Evolutionary conservation across 2,888 invertebrate species (phyloP), one percentile per base, ranked within the genome.

Genomic region (Patella caerulea): DNA sequence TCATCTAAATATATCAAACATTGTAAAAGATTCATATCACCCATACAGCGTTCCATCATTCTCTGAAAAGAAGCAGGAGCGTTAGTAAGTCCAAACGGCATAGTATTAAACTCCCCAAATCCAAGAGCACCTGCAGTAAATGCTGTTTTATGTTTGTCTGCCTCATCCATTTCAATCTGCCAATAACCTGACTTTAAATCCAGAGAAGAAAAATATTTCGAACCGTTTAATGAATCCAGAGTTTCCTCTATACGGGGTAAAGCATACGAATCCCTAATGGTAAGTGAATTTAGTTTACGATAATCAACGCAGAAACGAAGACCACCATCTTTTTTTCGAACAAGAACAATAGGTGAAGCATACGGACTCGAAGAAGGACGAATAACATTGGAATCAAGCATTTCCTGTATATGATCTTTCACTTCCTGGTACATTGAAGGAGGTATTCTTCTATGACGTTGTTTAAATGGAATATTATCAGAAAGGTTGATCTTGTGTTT

Each of bases 61-160:
- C 78, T n/a, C 55, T 81, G 79, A n/a, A 81, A 81, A 2, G 78
- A 78, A 11, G 79, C n/a, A 7, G 74, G 78, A 14, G 82, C 78
- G 55, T 80, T 78, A 2, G 71, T 71, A 5, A 78, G 55, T 17
- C 82, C 82, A 55, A 80, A 82, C 0, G 77, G 78, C 24, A 24
- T 24, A 24, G 24, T 24, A 24, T 24, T 24, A 24, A 24, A 24
- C 24, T 24, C 24, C 24, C 78, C 78, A 56, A 77, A 75, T 0
- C 79, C 79, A 11, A 79, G 53, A 11, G 77, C 72, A 24, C 77
- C 71, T 17, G 71, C 75, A 15, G 78, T 76, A 76, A 81, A 81
- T 12, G 79, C 79, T n/a, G 79, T 81, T 53, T 78, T 79, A 15
- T 56, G 56, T 24, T 75, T 78, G 69, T 82, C 79, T 15, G 24